Conservation (phyloP, 2,113 vertebrate species). For the Trogon melanurus region DNA sequence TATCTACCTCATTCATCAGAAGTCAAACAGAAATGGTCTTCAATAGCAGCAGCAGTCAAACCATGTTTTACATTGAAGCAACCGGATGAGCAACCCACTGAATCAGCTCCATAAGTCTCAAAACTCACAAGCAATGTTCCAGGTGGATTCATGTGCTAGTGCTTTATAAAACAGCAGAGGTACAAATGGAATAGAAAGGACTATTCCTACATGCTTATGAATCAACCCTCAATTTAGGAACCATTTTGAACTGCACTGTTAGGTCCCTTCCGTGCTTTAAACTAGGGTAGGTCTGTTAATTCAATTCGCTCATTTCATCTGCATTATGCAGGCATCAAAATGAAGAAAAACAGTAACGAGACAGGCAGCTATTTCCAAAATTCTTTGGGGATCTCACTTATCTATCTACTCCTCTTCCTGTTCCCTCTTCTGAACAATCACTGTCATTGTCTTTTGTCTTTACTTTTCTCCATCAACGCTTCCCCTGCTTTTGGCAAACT, state of each 20-base stretch:
- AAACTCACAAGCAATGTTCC: neutral
- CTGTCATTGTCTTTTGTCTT: neutral
- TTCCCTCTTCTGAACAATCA: neutral
- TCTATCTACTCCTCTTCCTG: neutral
- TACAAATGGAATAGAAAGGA: constrained; percentile 1
- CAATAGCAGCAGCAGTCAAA: neutral
- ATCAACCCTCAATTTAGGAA: constrained; percentile 15
- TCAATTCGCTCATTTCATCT: neutral
- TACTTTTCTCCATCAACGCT: neutral
- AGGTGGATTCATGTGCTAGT: neutral
- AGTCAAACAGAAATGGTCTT: neutral
- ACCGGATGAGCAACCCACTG: neutral
- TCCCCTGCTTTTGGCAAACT: neutral
- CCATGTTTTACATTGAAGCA: neutral
- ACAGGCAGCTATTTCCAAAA: neutral
- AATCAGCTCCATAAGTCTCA: neutral
- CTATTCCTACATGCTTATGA: neutral
- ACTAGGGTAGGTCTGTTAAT: neutral
- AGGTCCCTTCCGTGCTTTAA: neutral
- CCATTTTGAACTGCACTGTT: neutral
- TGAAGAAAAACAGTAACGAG: neutral
- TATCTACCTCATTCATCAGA: neutral
- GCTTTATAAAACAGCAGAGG: neutral
- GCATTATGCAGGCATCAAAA: neutral
- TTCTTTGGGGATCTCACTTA: neutral